Evolutionary conservation across 2,113 vertebrate genomes (phyloP), one percentile per base, ranked within the genome.

Genomic region (Nymphicus hollandicus): DNA sequence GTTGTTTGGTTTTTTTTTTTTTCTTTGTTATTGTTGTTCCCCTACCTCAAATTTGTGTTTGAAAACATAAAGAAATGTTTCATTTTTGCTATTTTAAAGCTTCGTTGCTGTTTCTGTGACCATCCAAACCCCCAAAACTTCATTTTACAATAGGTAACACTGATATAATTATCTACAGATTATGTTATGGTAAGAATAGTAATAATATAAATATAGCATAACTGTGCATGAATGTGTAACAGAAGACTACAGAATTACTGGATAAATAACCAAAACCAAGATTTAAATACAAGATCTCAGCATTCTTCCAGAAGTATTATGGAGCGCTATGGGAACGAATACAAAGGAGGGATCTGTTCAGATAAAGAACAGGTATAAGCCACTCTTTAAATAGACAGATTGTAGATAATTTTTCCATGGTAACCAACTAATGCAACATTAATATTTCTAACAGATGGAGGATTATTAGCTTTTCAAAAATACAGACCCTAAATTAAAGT

Each of bases 401-500:
- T 81, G 66, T 41, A 89, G 53, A 72, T 24, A 72, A 25, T 69
- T 96, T 93, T 95, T 82, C 85, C 74, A 91, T 79, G 70, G 94
- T 50, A 95, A 95, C 91, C 58, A 94, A 73, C 41, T 81, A 83
- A 90, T 7, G 13, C 20, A 77, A 61, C 44, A 46, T 53, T 73
- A 88, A 81, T 58, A 73, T 58, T 86, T 90, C 37, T 53, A 90
- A 80, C 90, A 97, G 94, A 92, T 93, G 79, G 68, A 88, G 31
- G 53, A 73, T 66, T 86, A 90, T 70, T 93, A 86, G 73, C 17
- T 65, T 77, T 53, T 83, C 68, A 92, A 63, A 94, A 93, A 39
- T 12, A 93, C 7, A 6, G 3, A 77, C 4, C 31, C 4, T 55
- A 35, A 74, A 89, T 85, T 81, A 83, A 91, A 89, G 35, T 53